These are phyloP conservation scores for Alauda arvensis DNA, from an alignment of 2,797 vertebrate species.

Conservation along the genomic window DNA sequence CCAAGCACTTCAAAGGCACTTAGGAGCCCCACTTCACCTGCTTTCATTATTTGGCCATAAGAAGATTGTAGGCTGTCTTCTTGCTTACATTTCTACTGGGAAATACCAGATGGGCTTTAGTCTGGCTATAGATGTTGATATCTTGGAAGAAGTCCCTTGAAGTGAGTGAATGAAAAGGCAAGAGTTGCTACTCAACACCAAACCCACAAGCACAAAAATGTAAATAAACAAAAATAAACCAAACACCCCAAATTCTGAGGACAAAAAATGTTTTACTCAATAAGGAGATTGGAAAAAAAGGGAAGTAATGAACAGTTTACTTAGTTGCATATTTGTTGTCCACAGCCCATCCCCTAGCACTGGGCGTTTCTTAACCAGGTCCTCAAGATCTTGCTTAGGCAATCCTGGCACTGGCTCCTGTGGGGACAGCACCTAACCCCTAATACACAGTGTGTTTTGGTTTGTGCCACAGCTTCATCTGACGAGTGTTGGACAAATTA, in stretches of 20 bases:
- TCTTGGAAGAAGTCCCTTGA: background rate
- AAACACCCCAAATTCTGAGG: background rate
- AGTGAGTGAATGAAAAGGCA: background rate
- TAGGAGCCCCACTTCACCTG: background rate
- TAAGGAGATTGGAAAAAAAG: background rate
- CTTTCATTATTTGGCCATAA: background rate
- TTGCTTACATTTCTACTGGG: fast-evolving
- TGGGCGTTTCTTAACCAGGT: background rate
- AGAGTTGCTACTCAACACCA: background rate
- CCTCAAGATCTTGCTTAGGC: background rate
- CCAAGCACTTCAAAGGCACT: conserved; percentile 3
- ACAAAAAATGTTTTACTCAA: background rate
- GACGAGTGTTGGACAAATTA: background rate
- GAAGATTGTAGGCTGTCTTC: background rate
- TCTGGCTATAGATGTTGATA: background rate
- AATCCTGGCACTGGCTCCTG: background rate
- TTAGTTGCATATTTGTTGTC: background rate
- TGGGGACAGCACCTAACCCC: background rate
- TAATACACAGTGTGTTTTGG: background rate
- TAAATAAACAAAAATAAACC: background rate
- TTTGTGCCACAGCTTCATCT: background rate
- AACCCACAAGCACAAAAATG: background rate
- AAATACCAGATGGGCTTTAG: background rate
- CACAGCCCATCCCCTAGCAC: background rate
- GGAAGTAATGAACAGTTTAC: background rate